Evolutionary conservation across 2,113 vertebrate genomes (phyloP).

Genomic region (Cephalopterus ornatus): DNA sequence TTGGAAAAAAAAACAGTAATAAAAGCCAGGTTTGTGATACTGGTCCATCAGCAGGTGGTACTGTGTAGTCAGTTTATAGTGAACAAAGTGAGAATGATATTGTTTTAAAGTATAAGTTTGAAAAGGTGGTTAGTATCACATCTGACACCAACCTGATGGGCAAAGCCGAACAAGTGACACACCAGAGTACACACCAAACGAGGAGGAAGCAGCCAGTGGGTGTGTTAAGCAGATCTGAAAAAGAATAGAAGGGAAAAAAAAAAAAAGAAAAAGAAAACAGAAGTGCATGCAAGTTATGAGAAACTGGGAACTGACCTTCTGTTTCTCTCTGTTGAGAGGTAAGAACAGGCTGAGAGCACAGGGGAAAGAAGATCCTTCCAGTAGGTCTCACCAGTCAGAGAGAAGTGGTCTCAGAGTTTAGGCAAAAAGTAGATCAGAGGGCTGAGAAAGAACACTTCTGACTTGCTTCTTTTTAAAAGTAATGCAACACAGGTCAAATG

Average conservation of each 20-base stretch:
- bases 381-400: neutral
- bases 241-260: neutral
- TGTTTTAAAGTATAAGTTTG: constrained; percentile 2
- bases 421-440: neutral
- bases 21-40: constrained; percentile 58
- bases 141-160: neutral
- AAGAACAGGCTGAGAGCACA: neutral
- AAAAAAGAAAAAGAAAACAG: neutral
- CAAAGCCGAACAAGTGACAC: neutral
- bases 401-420: neutral
- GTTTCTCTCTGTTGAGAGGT: neutral
- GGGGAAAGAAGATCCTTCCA: neutral
- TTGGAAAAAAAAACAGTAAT: neutral
- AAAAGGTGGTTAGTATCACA: neutral
- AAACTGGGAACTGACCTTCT: neutral
- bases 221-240: neutral
- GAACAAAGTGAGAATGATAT: neutral
- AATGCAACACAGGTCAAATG: neutral
- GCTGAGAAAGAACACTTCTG: neutral
- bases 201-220: neutral
- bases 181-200: neutral
- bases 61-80: constrained; percentile 51
- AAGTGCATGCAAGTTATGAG: neutral
- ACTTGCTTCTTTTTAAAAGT: neutral
- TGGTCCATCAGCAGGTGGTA: constrained; percentile 65